Base-by-base conservation (phyloP, 2,888 invertebrate genomes). In the Carcina quercana region DNA sequence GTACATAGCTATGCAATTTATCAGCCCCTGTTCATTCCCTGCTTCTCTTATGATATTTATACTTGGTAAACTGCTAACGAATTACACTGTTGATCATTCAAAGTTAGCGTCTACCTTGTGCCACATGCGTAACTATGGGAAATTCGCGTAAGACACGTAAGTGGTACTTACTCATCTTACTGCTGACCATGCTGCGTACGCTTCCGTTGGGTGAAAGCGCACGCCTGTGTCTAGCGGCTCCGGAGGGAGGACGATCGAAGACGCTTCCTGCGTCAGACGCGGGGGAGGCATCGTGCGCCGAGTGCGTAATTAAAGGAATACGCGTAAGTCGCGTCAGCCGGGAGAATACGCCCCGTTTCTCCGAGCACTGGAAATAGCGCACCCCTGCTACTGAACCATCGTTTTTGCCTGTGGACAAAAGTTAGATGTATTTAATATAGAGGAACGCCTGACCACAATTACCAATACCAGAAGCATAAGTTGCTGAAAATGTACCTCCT, bases 381-480 rank as follows among this genome's bases (percentile, higher is more conserved):
- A 90, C 89, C 31, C 96, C 96, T 33, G 94, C 93, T 40, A 98
- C 97, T 17, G 95, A 94, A 14, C 98, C 98, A 72, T 98, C 97
- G 70, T 98, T 97, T 86, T 98, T 97, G 47, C 98, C 98, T 94
- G 64, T 40, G n/a, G n/a, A n/a, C n/a, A n/a, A n/a, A n/a, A n/a
- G n/a, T n/a, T n/a, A n/a, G n/a, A n/a, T n/a, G n/a, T n/a, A n/a
- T n/a, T n/a, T n/a, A n/a, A n/a, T n/a, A n/a, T n/a, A n/a, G n/a
- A n/a, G n/a, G n/a, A n/a, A n/a, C n/a, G n/a, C n/a, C n/a, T n/a
- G n/a, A n/a, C n/a, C n/a, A n/a, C n/a, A n/a, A n/a, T n/a, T n/a
- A n/a, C n/a, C n/a, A n/a, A n/a, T n/a, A n/a, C n/a, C n/a, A n/a
- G n/a, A n/a, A n/a, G n/a, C n/a, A n/a, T n/a, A n/a, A n/a, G n/a